phyloP scores from a whole-genome alignment of 2,797 vertebrate genomes.

The Melanotaenia nigrans region DNA sequence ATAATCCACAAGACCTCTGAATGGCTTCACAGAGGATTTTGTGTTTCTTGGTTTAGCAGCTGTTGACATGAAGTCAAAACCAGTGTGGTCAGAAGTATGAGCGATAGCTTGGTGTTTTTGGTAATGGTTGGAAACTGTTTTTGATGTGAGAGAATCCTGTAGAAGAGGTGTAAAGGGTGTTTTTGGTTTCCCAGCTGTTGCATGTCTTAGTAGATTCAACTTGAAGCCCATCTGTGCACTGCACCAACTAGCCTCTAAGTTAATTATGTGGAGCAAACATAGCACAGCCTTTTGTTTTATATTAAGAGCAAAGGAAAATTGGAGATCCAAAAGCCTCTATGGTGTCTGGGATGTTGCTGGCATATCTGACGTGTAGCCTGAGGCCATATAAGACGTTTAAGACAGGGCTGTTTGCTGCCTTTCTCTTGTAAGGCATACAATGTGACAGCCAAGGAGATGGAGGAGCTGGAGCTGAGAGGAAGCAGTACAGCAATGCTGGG shows the following conservation, averaged over 20 bases:
- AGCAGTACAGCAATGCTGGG: neutral
- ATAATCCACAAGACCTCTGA: constrained; percentile 67
- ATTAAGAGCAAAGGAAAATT: constrained; percentile 26
- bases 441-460: constrained; percentile 37
- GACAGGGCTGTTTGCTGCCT: constrained; percentile 35
- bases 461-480: constrained; percentile 14
- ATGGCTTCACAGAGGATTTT: constrained; percentile 58
- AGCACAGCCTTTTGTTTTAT: constrained; percentile 31
- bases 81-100: neutral
- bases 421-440: constrained; percentile 30
- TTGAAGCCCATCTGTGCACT: constrained; percentile 14
- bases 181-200: constrained; percentile 17
- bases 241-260: constrained; percentile 17
- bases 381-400: constrained; percentile 43
- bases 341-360: constrained; percentile 46
- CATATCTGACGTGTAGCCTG: constrained; percentile 43
- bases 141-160: neutral
- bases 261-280: constrained; percentile 37
- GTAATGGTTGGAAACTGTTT: constrained; percentile 11
- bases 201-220: constrained; percentile 17
- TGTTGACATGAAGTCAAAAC: constrained; percentile 20
- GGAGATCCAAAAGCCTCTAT: constrained; percentile 27
- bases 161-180: constrained; percentile 24
- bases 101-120: neutral
- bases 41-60: constrained; percentile 36